These are phyloP conservation scores for Elmis aenea DNA, from an alignment of 2,888 invertebrate species.

Conservation along the genomic window DNA sequence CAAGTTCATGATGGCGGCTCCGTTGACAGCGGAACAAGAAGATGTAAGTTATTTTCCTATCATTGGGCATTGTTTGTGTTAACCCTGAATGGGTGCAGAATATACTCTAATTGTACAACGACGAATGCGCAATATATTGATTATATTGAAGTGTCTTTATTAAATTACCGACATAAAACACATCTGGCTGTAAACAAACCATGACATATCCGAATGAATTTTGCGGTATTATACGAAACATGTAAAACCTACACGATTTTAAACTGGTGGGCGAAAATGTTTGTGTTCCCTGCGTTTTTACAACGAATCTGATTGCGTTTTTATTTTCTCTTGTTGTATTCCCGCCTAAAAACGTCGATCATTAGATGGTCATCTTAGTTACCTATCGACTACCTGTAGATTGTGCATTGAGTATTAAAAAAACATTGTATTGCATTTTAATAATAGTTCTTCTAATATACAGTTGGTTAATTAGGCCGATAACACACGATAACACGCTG, in stretches of 20 bases:
- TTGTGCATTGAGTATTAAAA: constrained; percentile 5
- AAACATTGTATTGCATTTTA: too few relatives aligned
- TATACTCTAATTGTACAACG: too few relatives aligned
- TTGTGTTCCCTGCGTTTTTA: constrained; percentile 3
- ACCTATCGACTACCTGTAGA: constrained; percentile 26
- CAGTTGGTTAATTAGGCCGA: too few relatives aligned
- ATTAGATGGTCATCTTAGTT: constrained; percentile 6
- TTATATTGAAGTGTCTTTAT: too few relatives aligned
- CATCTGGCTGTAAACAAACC: constrained; percentile 9
- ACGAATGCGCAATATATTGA: too few relatives aligned
- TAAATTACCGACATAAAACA: too few relatives aligned
- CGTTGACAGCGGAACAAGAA: constrained; percentile 71
- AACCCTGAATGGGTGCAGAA: too few relatives aligned
- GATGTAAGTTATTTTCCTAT: constrained; percentile 62
- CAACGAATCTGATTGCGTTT: too few relatives aligned
- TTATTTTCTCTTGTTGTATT: constrained; percentile 8
- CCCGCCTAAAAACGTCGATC: constrained; percentile 24
- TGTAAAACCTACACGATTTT: constrained; percentile 20
- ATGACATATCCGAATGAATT: constrained; percentile 14
- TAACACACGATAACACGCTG: too few relatives aligned
- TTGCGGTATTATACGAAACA: constrained; percentile 7
- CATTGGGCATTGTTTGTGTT: too few relatives aligned
- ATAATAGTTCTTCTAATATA: too few relatives aligned
- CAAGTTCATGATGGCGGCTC: constrained; percentile 59
- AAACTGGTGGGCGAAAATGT: constrained; percentile 15